Percentiles rank a stretch among this genome's conserved stretches.
Evolutionary conservation across 1,140 invertebrate species (phyloP).

Genomic region (Chionoecetes opilio): DNA sequence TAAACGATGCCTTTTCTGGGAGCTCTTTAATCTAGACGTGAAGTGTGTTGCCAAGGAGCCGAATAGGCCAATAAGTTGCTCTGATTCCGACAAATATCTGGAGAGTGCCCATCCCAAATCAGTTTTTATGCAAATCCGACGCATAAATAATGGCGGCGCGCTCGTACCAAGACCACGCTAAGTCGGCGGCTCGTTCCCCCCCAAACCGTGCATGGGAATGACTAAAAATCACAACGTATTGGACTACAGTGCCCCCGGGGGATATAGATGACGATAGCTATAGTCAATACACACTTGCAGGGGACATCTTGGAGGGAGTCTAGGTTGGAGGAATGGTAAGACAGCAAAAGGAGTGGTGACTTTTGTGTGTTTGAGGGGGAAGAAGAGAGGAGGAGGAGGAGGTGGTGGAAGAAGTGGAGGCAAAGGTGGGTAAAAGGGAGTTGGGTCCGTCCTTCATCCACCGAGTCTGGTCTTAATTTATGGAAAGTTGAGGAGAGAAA

Average conservation of each 20-base stretch:
- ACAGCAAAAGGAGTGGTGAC: background rate
- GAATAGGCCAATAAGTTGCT: conserved; percentile 81
- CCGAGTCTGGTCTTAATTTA: conserved; percentile 46
- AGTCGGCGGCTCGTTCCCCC: conserved; percentile 56
- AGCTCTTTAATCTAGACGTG: conserved; percentile 77
- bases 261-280: background rate
- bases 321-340: background rate
- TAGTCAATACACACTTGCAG: conserved; percentile 50
- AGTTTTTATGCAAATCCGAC: conserved; percentile 81
- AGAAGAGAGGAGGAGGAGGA: background rate
- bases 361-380: conserved; percentile 28
- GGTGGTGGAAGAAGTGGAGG: background rate
- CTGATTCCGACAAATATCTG: conserved; percentile 81
- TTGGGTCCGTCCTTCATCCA: conserved; percentile 16
- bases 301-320: conserved; percentile 4
- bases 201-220: conserved; percentile 67
- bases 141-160: conserved; percentile 72
- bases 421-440: conserved; percentile 1
- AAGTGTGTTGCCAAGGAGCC: conserved; percentile 75
- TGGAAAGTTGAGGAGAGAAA: conserved; percentile 37
- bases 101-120: conserved; percentile 80
- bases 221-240: conserved; percentile 64
- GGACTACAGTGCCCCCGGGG: conserved; percentile 54
- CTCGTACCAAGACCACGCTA: conserved; percentile 50
- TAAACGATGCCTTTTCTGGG: conserved; percentile 74